Base-by-base conservation (phyloP, 2,888 invertebrate genomes). In the Epinotia demarniana region DNA sequence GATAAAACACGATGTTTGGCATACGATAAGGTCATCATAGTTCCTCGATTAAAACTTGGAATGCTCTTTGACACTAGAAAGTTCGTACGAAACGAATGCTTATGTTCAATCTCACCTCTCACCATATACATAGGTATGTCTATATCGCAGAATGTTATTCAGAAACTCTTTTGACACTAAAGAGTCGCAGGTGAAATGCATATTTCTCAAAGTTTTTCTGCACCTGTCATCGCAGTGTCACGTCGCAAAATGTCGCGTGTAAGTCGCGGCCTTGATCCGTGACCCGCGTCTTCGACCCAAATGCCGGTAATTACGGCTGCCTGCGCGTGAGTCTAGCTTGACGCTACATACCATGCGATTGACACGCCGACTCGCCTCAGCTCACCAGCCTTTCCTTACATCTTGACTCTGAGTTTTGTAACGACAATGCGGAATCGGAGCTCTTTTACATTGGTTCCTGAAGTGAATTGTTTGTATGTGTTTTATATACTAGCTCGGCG, bases 191-290 rank as follows among this genome's bases (percentile, higher is more conserved):
- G 58, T 58, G 27, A 58, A 27, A 57, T 19, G 19, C 23, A 13
- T 58, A 27, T 58, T 19, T 33, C 27, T 33, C 23, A n/a, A 8
- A 55, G 9, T 33, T 23, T 49, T 19, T 67, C n/a, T 67, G 55
- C n/a, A 68, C 57, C n/a, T 69, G 46, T 46, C 69, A 57, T 69
- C 46, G 46, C 43, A 60, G 13, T 27, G 61, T 33, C 33, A 33
- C 18, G 53, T 39, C 27, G 49, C 49, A 61, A 53, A 49, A 62
- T 71, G 49, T 72, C 55, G 67, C 72, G 72, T 66, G 73, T 33
- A n/a, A 61, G 33, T n/a, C 33, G 64, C 77, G 87, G 86, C 90
- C 88, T 90, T 90, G 89, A 84, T 85, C 84, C 80, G 79, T 86
- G 85, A 88, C 87, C 86, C 85, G 83, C 79, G 80, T 86, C 85